Base-by-base conservation (phyloP, 2,113 vertebrate genomes). In the Oreochromis niloticus region DNA sequence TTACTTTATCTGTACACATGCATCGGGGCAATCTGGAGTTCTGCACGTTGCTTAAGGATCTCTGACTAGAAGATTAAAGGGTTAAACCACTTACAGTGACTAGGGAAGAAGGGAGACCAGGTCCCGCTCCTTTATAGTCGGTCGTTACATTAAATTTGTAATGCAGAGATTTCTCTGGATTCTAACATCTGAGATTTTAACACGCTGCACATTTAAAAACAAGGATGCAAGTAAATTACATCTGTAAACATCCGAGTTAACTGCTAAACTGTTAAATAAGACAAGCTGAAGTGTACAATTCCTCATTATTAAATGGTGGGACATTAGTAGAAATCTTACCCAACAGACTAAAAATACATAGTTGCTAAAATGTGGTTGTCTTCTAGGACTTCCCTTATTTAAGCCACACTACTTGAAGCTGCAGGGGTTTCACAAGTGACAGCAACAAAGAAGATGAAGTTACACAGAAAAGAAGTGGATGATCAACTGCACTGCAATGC, bases 401-500 rank as follows among this genome's bases (percentile, higher is more conserved):
- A 34, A 82, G 48, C 36, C 84, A 75, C 16, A 32, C 30, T 46
- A 39, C 12, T n/a, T 81, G 41, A 48, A 80, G 63, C 22, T 4
- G 43, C 36, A 61, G 57, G 13, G 4, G 50, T 55, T 87, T 59
- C 13, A 71, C 41, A 79, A 66, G 81, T 78, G 52, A 63, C 22
- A 30, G 27, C 16, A 87, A 68, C 34, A 78, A 59, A 50, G 73
- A 54, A n/a, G n/a, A 82, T 59, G 9, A 81, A 73, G 16, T 82
- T 79, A 50, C 54, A 87, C 7, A 59, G 39, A 79, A 87, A 52
- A 84, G 16, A 80, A 61, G 4, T 24, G 84, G 36, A 75, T 86
- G 82, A 91, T 93, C 82, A 88, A 91, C 66, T 81, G 82, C 84
- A 78, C 83, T 86, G 78, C 84, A 84, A 84, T 56, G 81, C 80